Conservation (phyloP, 1,140 invertebrate genomes). For the Leptinotarsa texana region DNA sequence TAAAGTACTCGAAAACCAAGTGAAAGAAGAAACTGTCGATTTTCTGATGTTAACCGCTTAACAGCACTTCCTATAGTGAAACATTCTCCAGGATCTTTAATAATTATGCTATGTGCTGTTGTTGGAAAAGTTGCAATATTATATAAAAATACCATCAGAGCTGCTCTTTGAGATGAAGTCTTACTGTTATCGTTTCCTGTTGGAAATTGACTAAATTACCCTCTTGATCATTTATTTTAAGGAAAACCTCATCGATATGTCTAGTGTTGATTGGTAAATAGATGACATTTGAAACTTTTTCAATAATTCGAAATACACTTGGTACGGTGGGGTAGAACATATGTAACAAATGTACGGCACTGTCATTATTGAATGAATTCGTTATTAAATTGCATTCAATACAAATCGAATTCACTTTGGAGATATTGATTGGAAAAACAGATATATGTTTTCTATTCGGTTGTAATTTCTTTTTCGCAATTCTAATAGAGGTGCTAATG, state of each 20-base stretch:
- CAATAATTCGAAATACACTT: slow-evolving; percentile 46
- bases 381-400: slow-evolving; percentile 43
- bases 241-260: neutral
- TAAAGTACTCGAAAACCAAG: neutral
- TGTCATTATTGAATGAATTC: slow-evolving; percentile 38
- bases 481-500: too few species aligned
- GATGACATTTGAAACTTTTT: slow-evolving; percentile 48
- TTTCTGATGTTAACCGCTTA: neutral
- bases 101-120: neutral
- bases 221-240: neutral
- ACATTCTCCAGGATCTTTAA: too few species aligned
- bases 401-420: slow-evolving; percentile 36
- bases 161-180: neutral
- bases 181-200: neutral
- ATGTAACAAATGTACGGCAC: slow-evolving; percentile 46
- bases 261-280: slow-evolving; percentile 41
- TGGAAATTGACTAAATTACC: neutral
- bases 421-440: slow-evolving; percentile 38
- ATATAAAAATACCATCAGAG: neutral
- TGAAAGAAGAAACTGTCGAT: neutral
- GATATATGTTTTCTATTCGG: slow-evolving; percentile 32
- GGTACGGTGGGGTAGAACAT: slow-evolving; percentile 46
- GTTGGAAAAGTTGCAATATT: neutral
- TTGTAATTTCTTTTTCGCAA: slow-evolving; percentile 16
- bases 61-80: neutral